Evolutionary conservation across 2,888 invertebrate genomes (phyloP).

Genomic region (Gortyna flavago): DNA sequence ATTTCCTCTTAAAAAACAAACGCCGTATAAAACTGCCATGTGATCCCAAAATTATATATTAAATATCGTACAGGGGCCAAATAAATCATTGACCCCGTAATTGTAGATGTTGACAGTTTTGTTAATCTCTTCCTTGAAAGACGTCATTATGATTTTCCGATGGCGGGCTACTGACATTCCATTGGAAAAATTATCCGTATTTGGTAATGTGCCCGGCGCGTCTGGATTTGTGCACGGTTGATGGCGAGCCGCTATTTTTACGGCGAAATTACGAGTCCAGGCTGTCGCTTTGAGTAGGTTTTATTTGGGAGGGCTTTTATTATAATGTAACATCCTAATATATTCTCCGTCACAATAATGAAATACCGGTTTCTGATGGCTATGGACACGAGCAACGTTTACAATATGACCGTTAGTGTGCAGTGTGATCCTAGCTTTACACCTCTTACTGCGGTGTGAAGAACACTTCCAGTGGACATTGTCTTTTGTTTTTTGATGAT

Average conservation of each 20-base stretch:
- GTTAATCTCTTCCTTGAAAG: not conserved
- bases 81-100: not conserved
- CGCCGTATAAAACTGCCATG: too few relatives aligned
- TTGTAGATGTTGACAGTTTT: not conserved
- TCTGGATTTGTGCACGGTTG: too few relatives aligned
- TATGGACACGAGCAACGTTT: not conserved
- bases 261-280: too few relatives aligned
- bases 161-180: not conserved
- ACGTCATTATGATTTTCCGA: not conserved
- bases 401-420: slow-evolving; percentile 3
- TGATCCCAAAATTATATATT: too few relatives aligned
- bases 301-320: not conserved
- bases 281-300: not conserved
- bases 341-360: not conserved
- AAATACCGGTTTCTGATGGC: slow-evolving; percentile 18
- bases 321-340: not conserved
- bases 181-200: not conserved
- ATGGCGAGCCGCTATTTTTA: too few relatives aligned
- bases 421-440: slow-evolving; percentile 18
- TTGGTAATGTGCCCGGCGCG: not conserved
- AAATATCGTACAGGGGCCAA: not conserved
- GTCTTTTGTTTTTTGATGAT: not conserved
- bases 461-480: slow-evolving; percentile 32
- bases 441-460: slow-evolving; percentile 13
- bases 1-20: too few relatives aligned